These are phyloP conservation scores for Yponomeuta cagnagella DNA, from an alignment of 2,888 invertebrate species.

Conservation along the genomic window DNA sequence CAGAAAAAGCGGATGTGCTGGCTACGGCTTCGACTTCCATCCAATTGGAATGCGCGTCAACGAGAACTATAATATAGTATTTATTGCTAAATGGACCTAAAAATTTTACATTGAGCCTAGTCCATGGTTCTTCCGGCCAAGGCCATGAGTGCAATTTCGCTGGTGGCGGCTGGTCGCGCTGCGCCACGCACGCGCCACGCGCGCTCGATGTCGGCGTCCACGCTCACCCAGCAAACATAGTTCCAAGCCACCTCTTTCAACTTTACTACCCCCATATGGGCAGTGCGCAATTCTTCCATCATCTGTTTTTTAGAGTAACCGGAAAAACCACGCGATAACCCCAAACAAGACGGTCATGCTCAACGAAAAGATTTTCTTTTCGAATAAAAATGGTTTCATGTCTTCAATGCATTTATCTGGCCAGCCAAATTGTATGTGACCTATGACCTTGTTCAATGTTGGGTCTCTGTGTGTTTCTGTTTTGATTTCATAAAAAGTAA, in stretches of 20 bases:
- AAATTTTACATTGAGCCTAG: background rate
- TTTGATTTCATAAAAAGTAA: too few relatives aligned
- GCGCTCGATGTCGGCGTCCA: slow-evolving; percentile 2
- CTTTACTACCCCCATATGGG: background rate
- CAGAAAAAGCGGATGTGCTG: too few relatives aligned
- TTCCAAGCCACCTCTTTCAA: background rate
- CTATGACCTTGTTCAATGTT: too few relatives aligned
- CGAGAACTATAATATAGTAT: background rate
- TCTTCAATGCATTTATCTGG: too few relatives aligned
- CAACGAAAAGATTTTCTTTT: background rate
- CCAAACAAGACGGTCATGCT: background rate
- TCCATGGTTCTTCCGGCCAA: background rate
- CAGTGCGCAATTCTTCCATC: background rate
- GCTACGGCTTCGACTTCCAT: background rate
- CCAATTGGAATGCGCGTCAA: slow-evolving; percentile 4
- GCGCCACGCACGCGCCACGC: background rate
- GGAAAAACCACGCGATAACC: background rate
- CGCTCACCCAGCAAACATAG: background rate
- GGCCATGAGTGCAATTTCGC: background rate
- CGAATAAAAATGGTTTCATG: background rate
- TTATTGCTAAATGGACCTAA: background rate
- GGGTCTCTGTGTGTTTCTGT: too few relatives aligned
- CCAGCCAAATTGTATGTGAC: too few relatives aligned
- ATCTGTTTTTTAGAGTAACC: background rate
- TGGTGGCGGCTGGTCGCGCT: background rate